A percentile compares a stretch with the other conserved stretches of the same genome.
Conservation (phyloP, 37 sponge, comb jelly and placozoan species). For the Cladorhizidae sp. region DNA sequence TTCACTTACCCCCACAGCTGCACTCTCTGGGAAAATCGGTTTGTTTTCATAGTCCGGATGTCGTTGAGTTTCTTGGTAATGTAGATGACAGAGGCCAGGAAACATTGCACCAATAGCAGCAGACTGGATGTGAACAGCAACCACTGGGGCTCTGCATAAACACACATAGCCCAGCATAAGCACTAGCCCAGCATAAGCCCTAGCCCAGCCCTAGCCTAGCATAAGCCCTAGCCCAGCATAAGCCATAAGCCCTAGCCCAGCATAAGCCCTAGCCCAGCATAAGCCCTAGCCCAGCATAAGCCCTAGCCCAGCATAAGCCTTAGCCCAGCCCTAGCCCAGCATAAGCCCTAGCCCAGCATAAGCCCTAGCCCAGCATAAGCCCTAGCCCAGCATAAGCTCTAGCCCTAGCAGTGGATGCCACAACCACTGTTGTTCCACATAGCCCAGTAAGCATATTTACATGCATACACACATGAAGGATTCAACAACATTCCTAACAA, state of each 20-base stretch:
- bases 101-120: conserved; percentile 61
- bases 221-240: neutral
- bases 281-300: neutral
- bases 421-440: too few relatives aligned
- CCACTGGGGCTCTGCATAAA: conserved; percentile 70
- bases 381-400: too few relatives aligned
- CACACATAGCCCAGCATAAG: neutral
- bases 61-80: conserved; percentile 54
- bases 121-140: conserved; percentile 58
- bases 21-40: conserved; percentile 49
- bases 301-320: neutral
- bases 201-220: too few relatives aligned
- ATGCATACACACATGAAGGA: too few relatives aligned
- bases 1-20: conserved; percentile 73
- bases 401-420: too few relatives aligned
- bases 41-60: conserved; percentile 35
- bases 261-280: neutral
- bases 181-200: neutral
- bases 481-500: too few relatives aligned
- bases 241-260: neutral
- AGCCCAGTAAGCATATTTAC: too few relatives aligned
- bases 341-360: too few relatives aligned
- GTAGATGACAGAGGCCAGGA: conserved; percentile 58
- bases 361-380: too few relatives aligned
- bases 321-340: too few relatives aligned